A percentile compares a stretch with the other conserved stretches of the same genome.
Conservation (phyloP, 1,140 invertebrate species). For the Ylistrum balloti region DNA sequence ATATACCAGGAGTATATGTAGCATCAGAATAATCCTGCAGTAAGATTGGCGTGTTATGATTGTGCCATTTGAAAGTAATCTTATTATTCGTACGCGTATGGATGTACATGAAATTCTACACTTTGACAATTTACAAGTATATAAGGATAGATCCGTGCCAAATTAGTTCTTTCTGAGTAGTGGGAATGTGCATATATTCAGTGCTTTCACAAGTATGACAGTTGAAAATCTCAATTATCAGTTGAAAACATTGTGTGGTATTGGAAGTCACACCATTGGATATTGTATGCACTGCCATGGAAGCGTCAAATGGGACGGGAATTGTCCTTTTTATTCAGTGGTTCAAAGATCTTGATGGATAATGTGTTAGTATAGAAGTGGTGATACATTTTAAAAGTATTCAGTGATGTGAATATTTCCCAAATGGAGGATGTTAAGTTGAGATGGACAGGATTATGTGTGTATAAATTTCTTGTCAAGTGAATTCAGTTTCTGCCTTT, state of each 20-base stretch:
- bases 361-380: too few relatives aligned
- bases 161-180: background rate
- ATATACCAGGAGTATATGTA: background rate
- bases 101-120: background rate
- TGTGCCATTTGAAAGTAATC: too few relatives aligned
- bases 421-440: background rate
- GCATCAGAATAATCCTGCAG: too few relatives aligned
- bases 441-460: background rate
- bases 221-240: too few relatives aligned
- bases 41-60: too few relatives aligned
- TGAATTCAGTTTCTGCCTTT: background rate
- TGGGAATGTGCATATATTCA: too few relatives aligned
- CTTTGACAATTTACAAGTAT: background rate
- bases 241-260: background rate
- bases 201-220: too few relatives aligned
- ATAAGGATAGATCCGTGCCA: background rate
- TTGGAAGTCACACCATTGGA: background rate
- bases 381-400: background rate
- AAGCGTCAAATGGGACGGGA: too few relatives aligned
- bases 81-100: too few relatives aligned
- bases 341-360: too few relatives aligned
- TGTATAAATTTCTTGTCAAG: background rate
- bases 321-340: too few relatives aligned
- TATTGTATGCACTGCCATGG: background rate
- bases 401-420: constrained; percentile 9